Percentiles rank a stretch among this genome's conserved stretches.
Evolutionary conservation across 2,113 vertebrate genomes (phyloP).

Genomic region (Albula glossodonta): DNA sequence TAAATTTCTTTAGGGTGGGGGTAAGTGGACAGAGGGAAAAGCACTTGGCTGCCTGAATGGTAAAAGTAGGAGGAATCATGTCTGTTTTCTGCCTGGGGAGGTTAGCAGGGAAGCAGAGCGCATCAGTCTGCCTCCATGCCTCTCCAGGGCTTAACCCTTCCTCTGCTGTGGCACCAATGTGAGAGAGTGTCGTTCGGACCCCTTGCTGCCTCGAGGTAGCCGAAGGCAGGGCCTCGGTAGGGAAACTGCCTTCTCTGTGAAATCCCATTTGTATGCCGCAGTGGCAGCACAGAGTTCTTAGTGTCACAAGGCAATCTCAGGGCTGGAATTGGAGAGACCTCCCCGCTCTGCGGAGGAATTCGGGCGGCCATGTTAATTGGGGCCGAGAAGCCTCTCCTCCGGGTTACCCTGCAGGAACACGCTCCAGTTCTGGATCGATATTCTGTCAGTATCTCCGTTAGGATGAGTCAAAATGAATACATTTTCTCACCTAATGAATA

Average conservation of each 20-base stretch:
- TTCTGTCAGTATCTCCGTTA: not conserved
- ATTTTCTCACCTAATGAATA: not conserved
- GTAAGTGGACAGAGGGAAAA: not conserved
- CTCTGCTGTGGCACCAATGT: not conserved
- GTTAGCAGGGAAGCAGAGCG: not conserved
- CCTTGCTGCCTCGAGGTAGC: not conserved
- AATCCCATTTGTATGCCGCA: not conserved
- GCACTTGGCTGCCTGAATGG: too few relatives aligned
- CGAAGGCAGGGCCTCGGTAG: not conserved
- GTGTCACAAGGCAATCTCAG: not conserved
- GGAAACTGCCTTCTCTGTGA: not conserved
- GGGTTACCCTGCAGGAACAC: not conserved
- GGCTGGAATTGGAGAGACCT: not conserved
- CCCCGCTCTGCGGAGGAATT: not conserved
- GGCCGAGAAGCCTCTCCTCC: not conserved
- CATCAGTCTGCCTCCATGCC: not conserved
- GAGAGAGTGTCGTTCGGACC: not conserved
- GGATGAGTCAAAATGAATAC: not conserved
- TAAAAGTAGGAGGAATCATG: too few relatives aligned
- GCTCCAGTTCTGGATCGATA: not conserved
- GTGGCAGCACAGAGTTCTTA: not conserved
- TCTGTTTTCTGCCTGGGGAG: not conserved
- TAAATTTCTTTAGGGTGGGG: not conserved
- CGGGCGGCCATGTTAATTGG: not conserved
- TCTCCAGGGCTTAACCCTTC: not conserved